phyloP scores from a whole-genome alignment of 1,140 invertebrate genomes.

The Glossosoma conforme region DNA sequence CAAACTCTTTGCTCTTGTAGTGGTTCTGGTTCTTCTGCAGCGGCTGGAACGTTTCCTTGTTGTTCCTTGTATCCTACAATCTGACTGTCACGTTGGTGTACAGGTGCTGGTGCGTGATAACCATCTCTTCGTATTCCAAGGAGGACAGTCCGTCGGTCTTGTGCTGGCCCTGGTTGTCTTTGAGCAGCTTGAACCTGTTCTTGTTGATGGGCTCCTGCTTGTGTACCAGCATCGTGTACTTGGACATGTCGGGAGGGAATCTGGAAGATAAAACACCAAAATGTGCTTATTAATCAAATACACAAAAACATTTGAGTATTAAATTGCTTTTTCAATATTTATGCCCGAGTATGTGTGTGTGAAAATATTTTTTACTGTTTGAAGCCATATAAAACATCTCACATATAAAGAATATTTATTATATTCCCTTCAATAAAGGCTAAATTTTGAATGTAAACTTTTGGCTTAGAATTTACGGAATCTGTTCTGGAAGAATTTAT shows the following conservation, averaged over 20 bases:
- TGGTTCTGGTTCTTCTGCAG: neutral
- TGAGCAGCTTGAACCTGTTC: conserved; percentile 31
- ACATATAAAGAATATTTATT: no score
- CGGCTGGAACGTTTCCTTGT: neutral
- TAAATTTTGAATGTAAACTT: no score
- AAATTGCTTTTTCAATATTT: conserved; percentile 3
- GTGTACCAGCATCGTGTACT: conserved; percentile 43
- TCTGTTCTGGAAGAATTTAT: no score
- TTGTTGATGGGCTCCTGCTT: conserved; percentile 34
- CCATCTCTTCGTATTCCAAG: conserved; percentile 16
- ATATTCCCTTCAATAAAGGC: no score
- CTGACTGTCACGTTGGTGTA: conserved; percentile 24
- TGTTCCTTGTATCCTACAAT: conserved; percentile 6
- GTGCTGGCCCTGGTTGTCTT: conserved; percentile 22
- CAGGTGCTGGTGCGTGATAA: conserved; percentile 6
- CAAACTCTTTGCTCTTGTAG: neutral
- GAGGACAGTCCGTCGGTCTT: conserved; percentile 15
- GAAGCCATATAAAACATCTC: no score
- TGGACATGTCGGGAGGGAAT: conserved; percentile 38
- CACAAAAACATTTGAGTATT: no score
- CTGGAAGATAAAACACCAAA: no score
- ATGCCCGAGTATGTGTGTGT: neutral
- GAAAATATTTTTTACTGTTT: neutral
- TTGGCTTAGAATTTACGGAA: no score
- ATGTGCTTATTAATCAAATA: no score